Evolutionary conservation across 2,888 invertebrate species (phyloP).

Genomic region (Sericinus montela): DNA sequence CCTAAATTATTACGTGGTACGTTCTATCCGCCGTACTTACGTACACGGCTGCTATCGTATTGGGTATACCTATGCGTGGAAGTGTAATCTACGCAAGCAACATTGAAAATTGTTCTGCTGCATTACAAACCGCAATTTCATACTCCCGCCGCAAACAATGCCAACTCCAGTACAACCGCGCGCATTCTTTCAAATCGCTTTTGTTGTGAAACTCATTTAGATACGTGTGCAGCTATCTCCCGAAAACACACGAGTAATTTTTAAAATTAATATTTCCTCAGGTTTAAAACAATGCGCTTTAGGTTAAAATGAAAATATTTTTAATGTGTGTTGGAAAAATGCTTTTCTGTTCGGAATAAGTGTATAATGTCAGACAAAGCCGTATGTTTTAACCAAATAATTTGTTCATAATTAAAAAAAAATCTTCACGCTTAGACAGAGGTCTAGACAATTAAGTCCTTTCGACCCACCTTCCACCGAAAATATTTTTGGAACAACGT

Average conservation of each 20-base stretch:
- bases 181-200: conserved; percentile 23
- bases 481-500: too few species aligned
- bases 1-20: too few species aligned
- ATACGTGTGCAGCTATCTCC: conserved; percentile 1
- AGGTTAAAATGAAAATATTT: background rate
- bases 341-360: too few species aligned
- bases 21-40: background rate
- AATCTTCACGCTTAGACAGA: too few species aligned
- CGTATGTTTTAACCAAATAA: too few species aligned
- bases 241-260: conserved; percentile 8
- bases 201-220: conserved; percentile 19
- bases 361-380: too few species aligned
- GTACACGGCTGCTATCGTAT: background rate
- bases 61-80: background rate
- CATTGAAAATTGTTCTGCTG: conserved; percentile 4
- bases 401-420: too few species aligned
- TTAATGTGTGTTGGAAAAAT: too few species aligned
- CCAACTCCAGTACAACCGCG: conserved; percentile 21
- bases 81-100: conserved; percentile 6
- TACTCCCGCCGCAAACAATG: conserved; percentile 22
- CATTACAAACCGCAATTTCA: conserved; percentile 8
- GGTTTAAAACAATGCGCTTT: background rate
- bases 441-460: too few species aligned
- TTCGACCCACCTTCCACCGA: too few species aligned
- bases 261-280: conserved; percentile 8